phyloP scores from a whole-genome alignment of 30 jellyfish, hydroid and myxozoan species.

The Hydractinia symbiolongicarpus region DNA sequence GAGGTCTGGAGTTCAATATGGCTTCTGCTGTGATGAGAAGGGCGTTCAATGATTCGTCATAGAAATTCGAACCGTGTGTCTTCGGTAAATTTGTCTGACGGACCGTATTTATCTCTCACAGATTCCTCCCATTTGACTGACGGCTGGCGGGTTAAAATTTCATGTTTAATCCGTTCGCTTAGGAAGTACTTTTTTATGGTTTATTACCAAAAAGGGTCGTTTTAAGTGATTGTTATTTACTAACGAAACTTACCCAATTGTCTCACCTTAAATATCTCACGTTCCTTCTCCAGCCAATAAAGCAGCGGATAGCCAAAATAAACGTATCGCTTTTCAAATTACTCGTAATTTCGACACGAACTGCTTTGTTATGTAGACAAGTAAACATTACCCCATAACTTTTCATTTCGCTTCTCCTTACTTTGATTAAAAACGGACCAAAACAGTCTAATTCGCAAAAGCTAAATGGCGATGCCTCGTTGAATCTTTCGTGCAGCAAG shows the following conservation, averaged over 20 bases:
- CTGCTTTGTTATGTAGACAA: background rate
- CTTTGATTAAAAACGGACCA: background rate
- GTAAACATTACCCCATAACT: background rate
- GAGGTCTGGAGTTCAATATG: slow-evolving; percentile 33
- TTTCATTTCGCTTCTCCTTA: background rate
- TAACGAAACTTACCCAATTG: background rate
- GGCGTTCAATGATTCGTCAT: slow-evolving; percentile 27
- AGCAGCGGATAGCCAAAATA: background rate
- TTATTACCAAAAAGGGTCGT: no score
- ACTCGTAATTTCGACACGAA: background rate
- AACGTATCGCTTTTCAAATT: background rate
- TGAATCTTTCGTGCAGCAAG: background rate
- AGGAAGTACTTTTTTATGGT: no score
- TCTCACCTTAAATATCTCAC: background rate
- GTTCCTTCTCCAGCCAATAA: background rate
- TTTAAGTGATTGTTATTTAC: background rate
- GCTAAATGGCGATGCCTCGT: background rate
- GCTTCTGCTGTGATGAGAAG: slow-evolving; percentile 34
- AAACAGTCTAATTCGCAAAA: background rate
- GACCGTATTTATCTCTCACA: slow-evolving; percentile 24
- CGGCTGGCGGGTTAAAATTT: slow-evolving; percentile 16
- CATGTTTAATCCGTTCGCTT: no score
- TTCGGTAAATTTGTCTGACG: slow-evolving; percentile 22
- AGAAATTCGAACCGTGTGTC: slow-evolving; percentile 17
- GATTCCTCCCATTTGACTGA: slow-evolving; percentile 27